Percentiles rank a stretch among this genome's conserved stretches.
Conservation (phyloP, 2,797 vertebrate genomes). For the Cottoperca gobio region DNA sequence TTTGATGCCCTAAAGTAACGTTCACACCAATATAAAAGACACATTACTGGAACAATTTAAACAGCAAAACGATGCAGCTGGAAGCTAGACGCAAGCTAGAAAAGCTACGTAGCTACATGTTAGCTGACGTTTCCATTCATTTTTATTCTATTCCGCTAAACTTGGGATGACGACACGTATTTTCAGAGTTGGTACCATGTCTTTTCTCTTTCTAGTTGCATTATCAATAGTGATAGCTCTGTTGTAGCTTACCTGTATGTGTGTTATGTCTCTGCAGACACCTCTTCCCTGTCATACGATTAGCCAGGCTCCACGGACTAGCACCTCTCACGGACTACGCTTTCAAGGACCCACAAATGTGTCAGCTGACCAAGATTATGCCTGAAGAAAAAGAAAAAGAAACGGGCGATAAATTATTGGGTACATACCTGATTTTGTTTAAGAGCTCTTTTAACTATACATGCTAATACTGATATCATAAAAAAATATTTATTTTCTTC, state of each 20-base stretch:
- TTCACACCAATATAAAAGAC: neutral
- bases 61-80: neutral
- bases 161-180: fast-evolving
- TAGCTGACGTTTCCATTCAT: constrained; percentile 4
- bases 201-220: fast-evolving
- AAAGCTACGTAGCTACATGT: constrained; percentile 29
- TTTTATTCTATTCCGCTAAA: fast-evolving
- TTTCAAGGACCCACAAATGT: constrained; percentile 34
- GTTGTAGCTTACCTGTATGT: constrained; percentile 49
- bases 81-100: constrained; percentile 23
- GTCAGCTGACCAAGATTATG: constrained; percentile 29
- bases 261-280: constrained; percentile 11
- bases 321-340: constrained; percentile 57
- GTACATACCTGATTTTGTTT: fast-evolving
- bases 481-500: fast-evolving
- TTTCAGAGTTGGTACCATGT: fast-evolving
- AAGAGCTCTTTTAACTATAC: fast-evolving
- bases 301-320: neutral
- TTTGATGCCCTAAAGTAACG: neutral
- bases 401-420: fast-evolving
- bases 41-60: fast-evolving
- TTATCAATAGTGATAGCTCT: fast-evolving
- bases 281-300: constrained; percentile 55
- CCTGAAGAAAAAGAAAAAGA: constrained; percentile 51
- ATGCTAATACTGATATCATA: fast-evolving